A percentile compares a stretch with the other conserved stretches of the same genome.
phyloP scores from a whole-genome alignment of 2,888 invertebrate species.

The Trichogramma evanescens region DNA sequence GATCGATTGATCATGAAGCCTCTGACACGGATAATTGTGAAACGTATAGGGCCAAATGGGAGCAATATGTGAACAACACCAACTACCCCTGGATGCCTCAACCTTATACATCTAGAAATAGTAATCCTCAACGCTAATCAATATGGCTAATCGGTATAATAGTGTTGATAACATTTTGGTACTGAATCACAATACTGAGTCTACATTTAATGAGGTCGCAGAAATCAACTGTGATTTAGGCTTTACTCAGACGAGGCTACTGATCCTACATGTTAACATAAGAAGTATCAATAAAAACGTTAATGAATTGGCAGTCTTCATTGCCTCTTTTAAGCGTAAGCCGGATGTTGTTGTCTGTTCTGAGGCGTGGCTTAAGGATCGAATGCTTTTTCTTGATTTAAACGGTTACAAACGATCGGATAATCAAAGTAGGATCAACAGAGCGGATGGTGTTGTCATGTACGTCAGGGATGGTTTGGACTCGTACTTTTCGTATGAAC shows the following conservation, averaged over 20 bases:
- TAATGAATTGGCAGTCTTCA: constrained; percentile 6
- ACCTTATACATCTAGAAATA: background rate
- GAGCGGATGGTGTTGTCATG: constrained; percentile 13
- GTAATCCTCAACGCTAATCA: too few relatives aligned
- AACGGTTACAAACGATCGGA: constrained; percentile 5
- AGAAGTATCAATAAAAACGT: constrained; percentile 10
- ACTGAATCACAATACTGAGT: too few relatives aligned
- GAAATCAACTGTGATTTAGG: too few relatives aligned
- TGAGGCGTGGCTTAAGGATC: constrained; percentile 8
- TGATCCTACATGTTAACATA: constrained; percentile 12
- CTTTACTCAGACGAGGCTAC: background rate
- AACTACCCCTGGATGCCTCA: background rate
- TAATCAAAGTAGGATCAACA: constrained; percentile 16
- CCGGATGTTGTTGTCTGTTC: constrained; percentile 13
- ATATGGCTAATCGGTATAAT: too few relatives aligned
- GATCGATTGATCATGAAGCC: background rate
- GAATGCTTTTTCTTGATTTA: background rate
- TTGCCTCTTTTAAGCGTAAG: constrained; percentile 8
- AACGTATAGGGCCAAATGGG: background rate
- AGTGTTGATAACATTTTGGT: too few relatives aligned
- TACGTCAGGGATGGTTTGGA: constrained; percentile 8
- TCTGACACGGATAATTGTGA: background rate
- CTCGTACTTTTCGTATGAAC: constrained; percentile 5
- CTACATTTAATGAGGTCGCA: too few relatives aligned
- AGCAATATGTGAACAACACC: background rate